A percentile compares a stretch with the other conserved stretches of the same genome.
phyloP scores from a whole-genome alignment of 1,140 invertebrate species.

The Pemphigus obesinymphae region DNA sequence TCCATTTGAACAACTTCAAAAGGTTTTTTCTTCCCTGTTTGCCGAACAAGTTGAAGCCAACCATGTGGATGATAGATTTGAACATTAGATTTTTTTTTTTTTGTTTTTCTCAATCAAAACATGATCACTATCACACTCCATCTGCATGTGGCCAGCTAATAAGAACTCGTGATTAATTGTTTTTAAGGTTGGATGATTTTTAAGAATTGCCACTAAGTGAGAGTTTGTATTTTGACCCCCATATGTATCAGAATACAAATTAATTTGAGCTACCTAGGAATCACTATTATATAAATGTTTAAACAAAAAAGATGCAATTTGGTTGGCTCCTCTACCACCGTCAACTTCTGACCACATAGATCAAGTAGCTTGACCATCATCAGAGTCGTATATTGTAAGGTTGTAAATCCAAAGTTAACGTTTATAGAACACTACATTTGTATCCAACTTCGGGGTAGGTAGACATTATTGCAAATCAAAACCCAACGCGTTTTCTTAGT shows the following conservation, averaged over 20 bases:
- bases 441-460: too few species aligned
- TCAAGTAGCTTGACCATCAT: not conserved
- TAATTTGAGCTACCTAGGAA: too few species aligned
- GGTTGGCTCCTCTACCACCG: slow-evolving; percentile 7
- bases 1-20: not conserved
- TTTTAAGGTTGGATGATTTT: slow-evolving; percentile 38
- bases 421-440: too few species aligned
- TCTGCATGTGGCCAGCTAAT: slow-evolving; percentile 47
- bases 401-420: too few species aligned
- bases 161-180: slow-evolving; percentile 48
- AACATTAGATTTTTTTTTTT: not conserved
- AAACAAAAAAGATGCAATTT: not conserved
- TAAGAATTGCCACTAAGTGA: slow-evolving; percentile 45
- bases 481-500: too few species aligned
- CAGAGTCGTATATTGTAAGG: too few species aligned
- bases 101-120: slow-evolving; percentile 42
- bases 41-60: not conserved
- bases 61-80: not conserved
- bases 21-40: not conserved
- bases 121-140: slow-evolving; percentile 45
- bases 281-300: not conserved
- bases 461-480: too few species aligned
- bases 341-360: not conserved
- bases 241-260: slow-evolving; percentile 46
- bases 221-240: slow-evolving; percentile 49